phyloP scores from a whole-genome alignment of 2,888 invertebrate genomes.

The Eumerus sabulonum region DNA sequence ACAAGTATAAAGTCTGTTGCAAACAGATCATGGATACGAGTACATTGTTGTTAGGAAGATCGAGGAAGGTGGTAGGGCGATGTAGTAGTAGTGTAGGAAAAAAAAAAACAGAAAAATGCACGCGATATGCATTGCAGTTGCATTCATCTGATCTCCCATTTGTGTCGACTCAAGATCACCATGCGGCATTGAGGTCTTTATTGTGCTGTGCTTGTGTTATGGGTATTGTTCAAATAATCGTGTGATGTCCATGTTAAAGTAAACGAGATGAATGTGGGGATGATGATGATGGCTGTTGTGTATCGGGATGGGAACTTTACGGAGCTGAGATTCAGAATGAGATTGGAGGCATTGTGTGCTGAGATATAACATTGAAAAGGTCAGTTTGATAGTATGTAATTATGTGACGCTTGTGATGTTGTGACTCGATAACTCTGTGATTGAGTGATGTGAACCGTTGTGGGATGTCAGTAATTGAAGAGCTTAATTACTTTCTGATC shows the following conservation, averaged over 20 bases:
- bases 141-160: no score
- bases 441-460: neutral
- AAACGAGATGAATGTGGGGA: conserved; percentile 46
- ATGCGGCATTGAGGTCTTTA: conserved; percentile 63
- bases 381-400: conserved; percentile 46
- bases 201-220: conserved; percentile 58
- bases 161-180: conserved; percentile 57
- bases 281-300: conserved; percentile 7
- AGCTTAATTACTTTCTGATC: conserved; percentile 53
- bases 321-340: conserved; percentile 29
- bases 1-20: neutral
- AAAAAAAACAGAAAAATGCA: conserved; percentile 60
- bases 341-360: conserved; percentile 48
- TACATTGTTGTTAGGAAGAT: conserved; percentile 42
- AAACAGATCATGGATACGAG: neutral
- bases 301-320: neutral
- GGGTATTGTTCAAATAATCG: conserved; percentile 57
- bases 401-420: conserved; percentile 8
- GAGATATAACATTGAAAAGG: conserved; percentile 59
- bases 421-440: no score
- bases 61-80: conserved; percentile 36
- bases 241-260: conserved; percentile 62
- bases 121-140: conserved; percentile 58
- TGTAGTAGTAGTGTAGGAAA: conserved; percentile 1
- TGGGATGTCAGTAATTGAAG: conserved; percentile 62